These are phyloP conservation scores for Dromaius novaehollandiae DNA, from an alignment of 2,113 vertebrate genomes.

Conservation along the genomic window DNA sequence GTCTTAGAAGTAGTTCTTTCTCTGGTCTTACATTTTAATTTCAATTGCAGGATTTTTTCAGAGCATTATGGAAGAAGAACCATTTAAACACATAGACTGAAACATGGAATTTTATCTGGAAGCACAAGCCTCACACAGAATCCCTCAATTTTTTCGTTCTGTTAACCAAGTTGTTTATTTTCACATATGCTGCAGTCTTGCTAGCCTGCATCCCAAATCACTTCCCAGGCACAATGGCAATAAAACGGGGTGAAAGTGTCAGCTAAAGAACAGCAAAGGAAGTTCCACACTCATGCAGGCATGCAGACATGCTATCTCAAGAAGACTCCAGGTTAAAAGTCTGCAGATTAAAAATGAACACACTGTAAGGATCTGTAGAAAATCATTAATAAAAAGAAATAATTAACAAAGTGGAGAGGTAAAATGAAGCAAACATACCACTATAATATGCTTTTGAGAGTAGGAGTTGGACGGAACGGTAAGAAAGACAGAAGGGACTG, in stretches of 20 bases:
- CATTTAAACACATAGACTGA: neutral
- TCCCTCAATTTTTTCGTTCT: neutral
- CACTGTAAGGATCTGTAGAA: neutral
- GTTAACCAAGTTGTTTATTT: neutral
- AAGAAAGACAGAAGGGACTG: neutral
- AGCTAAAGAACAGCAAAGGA: neutral
- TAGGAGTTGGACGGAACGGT: neutral
- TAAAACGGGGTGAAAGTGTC: neutral
- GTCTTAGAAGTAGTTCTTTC: neutral
- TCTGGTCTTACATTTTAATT: neutral
- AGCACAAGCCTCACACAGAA: rapidly evolving
- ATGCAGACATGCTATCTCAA: neutral
- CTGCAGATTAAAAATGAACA: neutral
- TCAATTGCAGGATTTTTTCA: neutral
- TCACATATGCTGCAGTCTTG: neutral
- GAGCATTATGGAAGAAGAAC: neutral
- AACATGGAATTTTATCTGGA: neutral
- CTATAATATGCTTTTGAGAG: neutral
- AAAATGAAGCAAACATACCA: neutral
- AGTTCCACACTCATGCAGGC: neutral
- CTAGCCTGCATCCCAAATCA: neutral
- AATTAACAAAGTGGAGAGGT: neutral
- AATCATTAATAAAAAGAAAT: neutral
- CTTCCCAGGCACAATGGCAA: neutral
- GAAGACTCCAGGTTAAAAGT: neutral